Evolutionary conservation across 2,113 vertebrate genomes (phyloP), one percentile per base, ranked within the genome.

Genomic region (Corythaeola cristata): DNA sequence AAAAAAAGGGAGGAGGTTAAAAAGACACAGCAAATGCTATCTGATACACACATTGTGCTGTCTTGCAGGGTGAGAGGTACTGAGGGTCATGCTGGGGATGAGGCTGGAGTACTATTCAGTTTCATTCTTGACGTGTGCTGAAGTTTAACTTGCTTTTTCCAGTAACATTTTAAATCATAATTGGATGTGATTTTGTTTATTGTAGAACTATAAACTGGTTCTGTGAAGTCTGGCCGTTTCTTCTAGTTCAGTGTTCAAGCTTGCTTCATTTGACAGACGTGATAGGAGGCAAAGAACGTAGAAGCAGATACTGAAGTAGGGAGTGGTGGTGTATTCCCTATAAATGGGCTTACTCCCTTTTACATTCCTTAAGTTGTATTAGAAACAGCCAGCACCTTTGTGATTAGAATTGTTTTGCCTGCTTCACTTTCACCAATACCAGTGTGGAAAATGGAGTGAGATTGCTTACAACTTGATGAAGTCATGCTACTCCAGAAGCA

Each of bases 21-120:
- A 52, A 12, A 7, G 19, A 5, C 8, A 8, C 30, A 53, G 60
- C 3, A 58, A 12, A 3, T 49, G 69, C 8, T 85, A 45, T 15
- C 18, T 35, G 82, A 20, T 2, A 22, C 11, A 6, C 0, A 0
- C 41, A 44, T 44, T 7, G 39, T 19, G 12, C 6, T 49, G 0
- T 32, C 30, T 32, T 63, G 79, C 26, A 53, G 84, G 24, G 55
- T 27, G 9, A 3, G 30, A 45, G 73, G 55, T n/a, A 19, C 56
- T 33, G 37, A 15, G 81, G 52, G 47, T 44, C 11, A 0, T 28
- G 16, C 23, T 69, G 32, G 32, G 59, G 8, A 12, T 30, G 60
- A 44, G 21, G 19, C 30, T 58, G 0, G 26, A 32, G 15, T 2
- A 7, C 35, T 1, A 0, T 18, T 35, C 18, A 7, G 18, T 6